Evolutionary conservation across 2,113 vertebrate genomes (phyloP).

Genomic region (Pao palembangensis): DNA sequence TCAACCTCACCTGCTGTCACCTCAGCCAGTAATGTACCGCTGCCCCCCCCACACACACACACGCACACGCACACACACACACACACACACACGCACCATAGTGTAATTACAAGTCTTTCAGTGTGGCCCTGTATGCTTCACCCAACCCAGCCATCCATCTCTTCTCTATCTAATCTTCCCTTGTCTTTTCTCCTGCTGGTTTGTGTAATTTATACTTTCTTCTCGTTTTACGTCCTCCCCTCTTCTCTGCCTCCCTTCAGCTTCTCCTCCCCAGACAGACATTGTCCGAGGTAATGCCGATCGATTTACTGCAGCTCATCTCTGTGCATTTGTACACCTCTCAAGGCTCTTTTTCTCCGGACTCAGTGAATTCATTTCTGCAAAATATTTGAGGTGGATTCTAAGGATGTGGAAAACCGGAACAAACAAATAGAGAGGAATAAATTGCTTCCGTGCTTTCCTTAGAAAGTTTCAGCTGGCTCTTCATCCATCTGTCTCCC

Average conservation of each 20-base stretch:
- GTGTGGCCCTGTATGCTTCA: slow-evolving; percentile 22
- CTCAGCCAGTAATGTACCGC: not conserved
- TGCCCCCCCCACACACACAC: not conserved
- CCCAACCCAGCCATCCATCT: slow-evolving; percentile 21
- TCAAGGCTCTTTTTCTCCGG: slow-evolving; percentile 12
- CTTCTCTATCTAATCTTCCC: slow-evolving; percentile 13
- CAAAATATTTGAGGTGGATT: too few species aligned
- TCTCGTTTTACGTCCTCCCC: not conserved
- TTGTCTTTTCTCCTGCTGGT: not conserved
- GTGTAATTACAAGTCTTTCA: slow-evolving; percentile 21
- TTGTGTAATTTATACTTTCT: slow-evolving; percentile 15
- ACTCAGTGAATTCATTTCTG: not conserved
- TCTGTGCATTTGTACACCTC: not conserved
- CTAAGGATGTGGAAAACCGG: too few species aligned
- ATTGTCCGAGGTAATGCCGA: slow-evolving; percentile 27
- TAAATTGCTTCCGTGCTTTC: slow-evolving; percentile 18
- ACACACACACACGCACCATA: not conserved
- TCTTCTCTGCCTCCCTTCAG: not conserved
- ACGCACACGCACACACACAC: not conserved
- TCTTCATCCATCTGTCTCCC: slow-evolving; percentile 6
- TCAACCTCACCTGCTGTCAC: slow-evolving; percentile 20
- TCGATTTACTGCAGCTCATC: slow-evolving; percentile 38
- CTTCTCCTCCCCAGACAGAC: slow-evolving; percentile 25
- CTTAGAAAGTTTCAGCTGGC: slow-evolving; percentile 8
- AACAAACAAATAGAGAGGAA: too few species aligned